Percentiles rank a stretch among this genome's conserved stretches.
Conservation (phyloP, 2,113 vertebrate species). For the Alligator mississippiensis region DNA sequence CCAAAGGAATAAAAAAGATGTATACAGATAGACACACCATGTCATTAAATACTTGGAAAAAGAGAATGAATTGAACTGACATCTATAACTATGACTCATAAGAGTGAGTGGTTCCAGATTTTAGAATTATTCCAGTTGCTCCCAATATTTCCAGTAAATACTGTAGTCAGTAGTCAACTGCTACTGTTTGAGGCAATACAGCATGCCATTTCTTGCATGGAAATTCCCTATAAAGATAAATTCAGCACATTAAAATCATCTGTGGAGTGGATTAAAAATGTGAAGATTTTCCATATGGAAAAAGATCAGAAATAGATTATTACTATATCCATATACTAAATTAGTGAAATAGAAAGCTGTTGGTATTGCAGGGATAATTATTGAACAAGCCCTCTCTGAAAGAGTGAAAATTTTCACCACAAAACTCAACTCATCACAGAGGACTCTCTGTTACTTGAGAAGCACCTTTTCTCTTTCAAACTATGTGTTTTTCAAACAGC, state of each 20-base stretch:
- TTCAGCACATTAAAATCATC: background rate
- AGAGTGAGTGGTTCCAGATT: slow-evolving; percentile 6
- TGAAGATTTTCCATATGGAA: background rate
- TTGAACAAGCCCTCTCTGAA: too few relatives aligned
- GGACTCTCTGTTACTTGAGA: background rate
- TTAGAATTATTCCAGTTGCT: background rate
- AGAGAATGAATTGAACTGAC: slow-evolving; percentile 1
- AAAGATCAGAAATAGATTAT: background rate
- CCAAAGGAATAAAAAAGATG: background rate
- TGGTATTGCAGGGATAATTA: background rate
- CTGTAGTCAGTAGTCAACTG: background rate
- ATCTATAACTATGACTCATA: background rate
- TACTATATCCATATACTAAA: background rate
- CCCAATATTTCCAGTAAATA: background rate
- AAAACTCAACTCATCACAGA: background rate
- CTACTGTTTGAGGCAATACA: background rate
- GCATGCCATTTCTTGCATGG: background rate
- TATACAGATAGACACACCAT: background rate
- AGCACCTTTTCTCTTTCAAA: background rate
- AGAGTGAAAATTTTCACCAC: background rate
- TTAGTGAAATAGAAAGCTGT: background rate
- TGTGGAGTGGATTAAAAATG: background rate
- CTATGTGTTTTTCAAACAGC: background rate
- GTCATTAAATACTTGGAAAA: background rate
- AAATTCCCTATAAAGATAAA: background rate